Evolutionary conservation across 1,140 invertebrate species (phyloP).

Genomic region (Zaprionus nigranus): DNA sequence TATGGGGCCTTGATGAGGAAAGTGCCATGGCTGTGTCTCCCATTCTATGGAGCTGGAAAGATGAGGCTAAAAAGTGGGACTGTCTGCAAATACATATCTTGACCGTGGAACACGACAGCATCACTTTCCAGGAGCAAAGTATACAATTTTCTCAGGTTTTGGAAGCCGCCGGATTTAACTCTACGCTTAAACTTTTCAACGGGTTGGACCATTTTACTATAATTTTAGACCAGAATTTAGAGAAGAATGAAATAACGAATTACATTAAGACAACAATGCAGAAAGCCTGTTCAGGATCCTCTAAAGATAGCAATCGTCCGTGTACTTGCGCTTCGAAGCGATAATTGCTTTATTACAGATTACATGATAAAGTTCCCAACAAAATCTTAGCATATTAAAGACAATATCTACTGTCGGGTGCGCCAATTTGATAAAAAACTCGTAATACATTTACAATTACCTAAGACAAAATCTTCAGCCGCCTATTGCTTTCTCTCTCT

Average conservation of each 20-base stretch:
- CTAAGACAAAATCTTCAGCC: too few species aligned
- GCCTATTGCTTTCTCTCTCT: too few species aligned
- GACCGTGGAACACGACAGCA: background rate
- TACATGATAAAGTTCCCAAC: too few species aligned
- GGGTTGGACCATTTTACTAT: background rate
- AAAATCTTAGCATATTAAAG: too few species aligned
- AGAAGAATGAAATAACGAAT: background rate
- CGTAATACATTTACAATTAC: too few species aligned
- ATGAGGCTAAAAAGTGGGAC: background rate
- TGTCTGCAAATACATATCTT: background rate
- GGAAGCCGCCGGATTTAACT: background rate
- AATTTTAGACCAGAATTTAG: background rate
- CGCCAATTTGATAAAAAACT: too few species aligned
- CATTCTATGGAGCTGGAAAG: background rate
- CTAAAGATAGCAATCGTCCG: background rate
- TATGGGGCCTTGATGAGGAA: background rate
- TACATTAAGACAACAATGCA: background rate
- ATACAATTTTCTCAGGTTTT: background rate
- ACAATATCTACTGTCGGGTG: too few species aligned
- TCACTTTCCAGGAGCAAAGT: background rate
- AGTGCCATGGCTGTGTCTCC: background rate
- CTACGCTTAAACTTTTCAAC: background rate
- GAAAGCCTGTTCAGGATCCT: background rate
- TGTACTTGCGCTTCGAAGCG: background rate
- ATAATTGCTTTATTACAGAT: too few species aligned